Evolutionary conservation across 2,888 invertebrate genomes (phyloP), one percentile per base, ranked within the genome.

Genomic region (Xestia ashworthii): DNA sequence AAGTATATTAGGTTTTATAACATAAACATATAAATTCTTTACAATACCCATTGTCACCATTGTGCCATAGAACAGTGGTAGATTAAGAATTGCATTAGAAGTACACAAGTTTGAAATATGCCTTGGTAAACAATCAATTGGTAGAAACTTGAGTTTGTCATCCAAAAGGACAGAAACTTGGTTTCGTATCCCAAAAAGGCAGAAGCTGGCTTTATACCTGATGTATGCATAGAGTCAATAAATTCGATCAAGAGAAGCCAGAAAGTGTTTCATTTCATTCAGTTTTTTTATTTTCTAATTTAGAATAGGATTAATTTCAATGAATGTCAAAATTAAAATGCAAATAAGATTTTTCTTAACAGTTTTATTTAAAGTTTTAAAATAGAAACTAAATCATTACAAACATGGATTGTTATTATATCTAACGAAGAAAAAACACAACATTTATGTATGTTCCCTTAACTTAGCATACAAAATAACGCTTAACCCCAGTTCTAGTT

Each of bases 291-390:
- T 22, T 74, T 44, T 46, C n/a, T n/a, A 19, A 9, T 58, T 0
- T 32, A 50, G 53, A 62, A 38, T 25, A 55, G 65, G 82, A 62
- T 14, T 22, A 32, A 60, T 53, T 19, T 41, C 46, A 19, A 25
- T 68, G 8, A 53, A 16, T 41, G 19, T 44, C 5, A 32, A 76
- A 78, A 78, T 65, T 58, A 78, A 78, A 78, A 78, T 46, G 58
- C 78, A 0, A 44, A 44, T 5, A 22, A 9, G 25, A 22, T 48
- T 66, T 48, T 66, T 68, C 50, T 5, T 11, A 41, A 44, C 16
- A 22, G 16, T 48, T 78, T 78, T 78, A 78, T 82, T 78, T 19
- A 58, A 5, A 81, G 1, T 74, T 77, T 22, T 16, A 58, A 44
- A 48, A 6, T 14, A 64, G 8, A 19, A 64, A 53, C 38, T 41